These are phyloP conservation scores for Rhipidura dahli DNA, from an alignment of 2,113 vertebrate species.

Conservation along the genomic window DNA sequence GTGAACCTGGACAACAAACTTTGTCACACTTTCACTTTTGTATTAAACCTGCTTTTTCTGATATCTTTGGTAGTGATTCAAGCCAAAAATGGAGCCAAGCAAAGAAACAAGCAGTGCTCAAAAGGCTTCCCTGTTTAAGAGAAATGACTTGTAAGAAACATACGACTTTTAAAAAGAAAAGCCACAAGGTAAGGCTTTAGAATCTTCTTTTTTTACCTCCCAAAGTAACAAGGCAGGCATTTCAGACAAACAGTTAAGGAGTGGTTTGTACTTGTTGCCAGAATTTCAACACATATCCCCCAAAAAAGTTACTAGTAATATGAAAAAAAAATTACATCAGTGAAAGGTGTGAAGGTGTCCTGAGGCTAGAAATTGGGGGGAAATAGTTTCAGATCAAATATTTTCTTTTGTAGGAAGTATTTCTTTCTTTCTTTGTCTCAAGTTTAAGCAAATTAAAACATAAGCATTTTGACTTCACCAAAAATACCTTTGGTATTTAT, in stretches of 20 bases:
- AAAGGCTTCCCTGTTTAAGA: neutral
- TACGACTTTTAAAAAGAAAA: neutral
- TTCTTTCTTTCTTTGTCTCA: neutral
- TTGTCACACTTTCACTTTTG: accelerated
- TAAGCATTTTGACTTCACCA: neutral
- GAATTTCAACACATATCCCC: neutral
- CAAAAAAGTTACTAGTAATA: neutral
- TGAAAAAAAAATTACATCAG: neutral
- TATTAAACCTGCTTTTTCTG: neutral
- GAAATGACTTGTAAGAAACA: neutral
- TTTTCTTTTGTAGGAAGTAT: neutral
- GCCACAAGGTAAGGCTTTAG: neutral
- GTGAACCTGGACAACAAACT: neutral
- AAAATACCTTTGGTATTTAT: neutral
- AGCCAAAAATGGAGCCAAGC: neutral
- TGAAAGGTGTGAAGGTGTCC: neutral
- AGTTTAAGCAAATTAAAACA: neutral
- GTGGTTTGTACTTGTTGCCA: neutral
- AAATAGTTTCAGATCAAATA: neutral
- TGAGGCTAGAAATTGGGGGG: neutral
- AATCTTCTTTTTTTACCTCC: neutral
- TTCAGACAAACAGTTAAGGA: neutral
- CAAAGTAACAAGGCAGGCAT: neutral
- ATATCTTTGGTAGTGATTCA: neutral
- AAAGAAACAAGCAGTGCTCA: neutral